phyloP scores from a whole-genome alignment of 2,113 vertebrate genomes.

The Semnornis frantzii region DNA sequence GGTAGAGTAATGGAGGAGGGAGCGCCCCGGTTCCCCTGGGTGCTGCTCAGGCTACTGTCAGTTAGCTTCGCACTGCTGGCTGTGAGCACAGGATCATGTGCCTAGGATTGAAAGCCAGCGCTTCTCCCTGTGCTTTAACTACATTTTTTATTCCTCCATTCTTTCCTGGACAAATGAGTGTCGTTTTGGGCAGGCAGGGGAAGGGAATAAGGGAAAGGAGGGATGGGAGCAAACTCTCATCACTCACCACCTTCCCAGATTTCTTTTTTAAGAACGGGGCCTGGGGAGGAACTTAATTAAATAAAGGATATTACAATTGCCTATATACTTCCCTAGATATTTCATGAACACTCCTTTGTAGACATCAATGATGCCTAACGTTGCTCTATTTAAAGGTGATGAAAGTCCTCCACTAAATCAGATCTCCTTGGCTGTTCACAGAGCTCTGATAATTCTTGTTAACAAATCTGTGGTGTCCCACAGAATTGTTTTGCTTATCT shows the following conservation, averaged over 20 bases:
- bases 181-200: background rate
- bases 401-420: background rate
- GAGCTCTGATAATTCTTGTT: background rate
- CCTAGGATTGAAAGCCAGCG: background rate
- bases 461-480: background rate
- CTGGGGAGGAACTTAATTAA: background rate
- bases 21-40: accelerated
- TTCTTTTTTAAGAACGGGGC: background rate
- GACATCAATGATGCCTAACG: background rate
- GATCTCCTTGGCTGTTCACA: background rate
- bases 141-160: accelerated
- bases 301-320: background rate
- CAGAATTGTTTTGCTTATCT: background rate
- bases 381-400: background rate
- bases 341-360: background rate
- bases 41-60: background rate
- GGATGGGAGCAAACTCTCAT: background rate
- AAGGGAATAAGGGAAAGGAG: background rate
- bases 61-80: background rate
- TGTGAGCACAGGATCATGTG: accelerated
- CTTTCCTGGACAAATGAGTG: background rate
- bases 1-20: background rate
- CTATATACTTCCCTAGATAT: background rate
- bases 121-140: background rate
- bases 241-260: background rate